A percentile compares a stretch with the other conserved stretches of the same genome.
Evolutionary conservation across 2,888 invertebrate species (phyloP).

Genomic region (Eupsilia transversa): DNA sequence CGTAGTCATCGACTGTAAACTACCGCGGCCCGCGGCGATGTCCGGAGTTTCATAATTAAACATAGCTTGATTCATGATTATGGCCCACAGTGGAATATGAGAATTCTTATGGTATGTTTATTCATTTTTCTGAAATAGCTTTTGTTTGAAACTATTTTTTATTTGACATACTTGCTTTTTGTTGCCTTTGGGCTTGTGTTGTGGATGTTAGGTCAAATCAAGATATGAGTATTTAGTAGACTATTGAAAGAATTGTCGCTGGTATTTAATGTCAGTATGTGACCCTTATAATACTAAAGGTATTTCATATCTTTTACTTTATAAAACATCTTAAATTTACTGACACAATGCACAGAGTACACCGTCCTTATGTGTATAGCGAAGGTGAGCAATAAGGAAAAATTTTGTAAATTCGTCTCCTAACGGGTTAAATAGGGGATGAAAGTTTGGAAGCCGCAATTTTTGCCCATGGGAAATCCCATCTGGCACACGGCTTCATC

Average conservation of each 20-base stretch:
- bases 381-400: not conserved
- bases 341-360: not conserved
- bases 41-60: constrained; percentile 39
- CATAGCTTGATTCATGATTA: constrained; percentile 54
- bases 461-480: not conserved
- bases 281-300: not conserved
- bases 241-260: not conserved
- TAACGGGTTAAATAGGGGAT: not conserved
- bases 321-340: not conserved
- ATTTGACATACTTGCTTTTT: constrained; percentile 28
- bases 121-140: constrained; percentile 35
- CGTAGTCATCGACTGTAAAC: constrained; percentile 2
- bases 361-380: too few species aligned
- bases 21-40: constrained; percentile 42
- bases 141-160: constrained; percentile 9
- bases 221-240: not conserved
- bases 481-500: not conserved
- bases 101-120: constrained; percentile 32
- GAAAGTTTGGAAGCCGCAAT: not conserved
- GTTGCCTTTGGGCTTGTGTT: not conserved
- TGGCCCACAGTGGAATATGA: constrained; percentile 26
- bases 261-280: not conserved
- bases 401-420: not conserved
- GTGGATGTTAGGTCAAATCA: constrained; percentile 1
- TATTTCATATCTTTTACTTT: not conserved